These are phyloP conservation scores for Lonchura striata DNA, from an alignment of 2,113 vertebrate species.

Conservation along the genomic window DNA sequence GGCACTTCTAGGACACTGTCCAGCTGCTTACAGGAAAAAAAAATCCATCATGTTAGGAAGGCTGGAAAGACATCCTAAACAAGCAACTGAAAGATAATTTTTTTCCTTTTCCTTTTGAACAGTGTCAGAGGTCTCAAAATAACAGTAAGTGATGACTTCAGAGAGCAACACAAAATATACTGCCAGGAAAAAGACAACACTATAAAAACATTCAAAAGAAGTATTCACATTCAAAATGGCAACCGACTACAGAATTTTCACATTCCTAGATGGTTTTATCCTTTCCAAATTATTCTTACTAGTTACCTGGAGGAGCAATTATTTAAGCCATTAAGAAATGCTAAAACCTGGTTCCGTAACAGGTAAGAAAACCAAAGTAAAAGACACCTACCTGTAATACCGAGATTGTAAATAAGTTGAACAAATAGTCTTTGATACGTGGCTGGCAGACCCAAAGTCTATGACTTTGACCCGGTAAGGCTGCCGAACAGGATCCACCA, in stretches of 20 bases:
- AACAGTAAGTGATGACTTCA: neutral
- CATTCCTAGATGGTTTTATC: neutral
- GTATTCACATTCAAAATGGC: neutral
- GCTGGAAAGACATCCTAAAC: neutral
- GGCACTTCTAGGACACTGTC: neutral
- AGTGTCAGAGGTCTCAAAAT: neutral
- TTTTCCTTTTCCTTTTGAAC: neutral
- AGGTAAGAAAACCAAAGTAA: neutral
- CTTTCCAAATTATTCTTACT: neutral
- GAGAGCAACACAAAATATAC: neutral
- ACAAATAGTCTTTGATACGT: slow-evolving; percentile 98
- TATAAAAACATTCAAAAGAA: neutral
- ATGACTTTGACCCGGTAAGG: slow-evolving; percentile 98
- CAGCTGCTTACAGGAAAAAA: slow-evolving; percentile 3
- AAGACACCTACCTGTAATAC: slow-evolving; percentile 92
- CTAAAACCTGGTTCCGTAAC: neutral
- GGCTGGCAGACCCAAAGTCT: slow-evolving; percentile 98
- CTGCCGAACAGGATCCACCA: slow-evolving; percentile 96
- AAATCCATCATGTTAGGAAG: neutral
- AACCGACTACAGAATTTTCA: neutral
- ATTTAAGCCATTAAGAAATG: neutral
- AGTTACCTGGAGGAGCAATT: neutral
- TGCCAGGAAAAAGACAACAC: neutral
- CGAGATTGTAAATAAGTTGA: slow-evolving; percentile 98
- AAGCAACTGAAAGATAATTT: neutral